Evolutionary conservation across 2,797 vertebrate species (phyloP).

Genomic region (Cheirogaleus major): DNA sequence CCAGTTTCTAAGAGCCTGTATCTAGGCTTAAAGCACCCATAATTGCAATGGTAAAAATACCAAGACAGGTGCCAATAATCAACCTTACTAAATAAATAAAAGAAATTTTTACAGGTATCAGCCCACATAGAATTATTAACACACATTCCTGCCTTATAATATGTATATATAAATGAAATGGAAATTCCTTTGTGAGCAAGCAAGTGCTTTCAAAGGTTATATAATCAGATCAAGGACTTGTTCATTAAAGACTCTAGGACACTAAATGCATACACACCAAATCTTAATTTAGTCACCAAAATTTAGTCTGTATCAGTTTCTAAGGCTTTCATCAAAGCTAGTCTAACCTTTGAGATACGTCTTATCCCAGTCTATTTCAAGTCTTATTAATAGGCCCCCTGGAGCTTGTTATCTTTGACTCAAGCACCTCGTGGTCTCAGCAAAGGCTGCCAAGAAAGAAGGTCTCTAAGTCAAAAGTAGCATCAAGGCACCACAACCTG

Average conservation of each 20-base stretch:
- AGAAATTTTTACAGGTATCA: neutral
- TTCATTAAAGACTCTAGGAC: neutral
- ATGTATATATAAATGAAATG: neutral
- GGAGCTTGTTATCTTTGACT: conserved; percentile 53
- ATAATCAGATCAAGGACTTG: neutral
- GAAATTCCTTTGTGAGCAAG: neutral
- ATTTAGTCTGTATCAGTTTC: neutral
- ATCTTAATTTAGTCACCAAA: neutral
- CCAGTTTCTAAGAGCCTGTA: neutral
- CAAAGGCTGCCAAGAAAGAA: conserved; percentile 69
- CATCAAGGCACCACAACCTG: conserved; percentile 50
- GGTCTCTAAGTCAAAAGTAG: conserved; percentile 67
- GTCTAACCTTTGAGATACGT: conserved; percentile 35
- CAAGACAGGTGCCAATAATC: neutral
- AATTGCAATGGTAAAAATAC: neutral
- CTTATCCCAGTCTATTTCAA: conserved; percentile 41
- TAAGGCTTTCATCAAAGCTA: neutral
- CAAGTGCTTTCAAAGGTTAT: neutral
- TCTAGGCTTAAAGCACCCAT: neutral
- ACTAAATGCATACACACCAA: neutral
- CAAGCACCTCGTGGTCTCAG: conserved; percentile 49
- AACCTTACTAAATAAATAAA: neutral
- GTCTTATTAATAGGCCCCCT: conserved; percentile 64
- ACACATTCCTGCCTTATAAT: neutral
- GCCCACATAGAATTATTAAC: neutral